A percentile compares a stretch with the other conserved stretches of the same genome.
Evolutionary conservation across 2,888 invertebrate genomes (phyloP).

Genomic region (Cryptus viduatorius): DNA sequence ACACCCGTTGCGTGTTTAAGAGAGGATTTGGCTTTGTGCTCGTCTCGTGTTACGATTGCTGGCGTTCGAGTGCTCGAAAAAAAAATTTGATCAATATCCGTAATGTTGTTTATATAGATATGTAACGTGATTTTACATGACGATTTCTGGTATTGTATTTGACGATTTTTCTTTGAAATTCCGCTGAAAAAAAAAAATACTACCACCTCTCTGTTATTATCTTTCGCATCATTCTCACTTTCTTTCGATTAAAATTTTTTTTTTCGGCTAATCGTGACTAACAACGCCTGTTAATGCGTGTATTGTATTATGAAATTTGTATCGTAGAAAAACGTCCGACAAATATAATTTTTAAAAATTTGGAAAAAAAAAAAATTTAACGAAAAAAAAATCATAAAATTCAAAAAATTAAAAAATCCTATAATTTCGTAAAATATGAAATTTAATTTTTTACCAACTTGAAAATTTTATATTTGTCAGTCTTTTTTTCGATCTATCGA

Average conservation of each 20-base stretch:
- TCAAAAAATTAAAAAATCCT: too few species aligned
- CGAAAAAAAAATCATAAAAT: background rate
- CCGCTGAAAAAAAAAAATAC: conserved; percentile 23
- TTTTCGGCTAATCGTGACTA: conserved; percentile 16
- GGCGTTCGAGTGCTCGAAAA: conserved; percentile 51
- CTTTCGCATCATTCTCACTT: background rate
- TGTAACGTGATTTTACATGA: background rate
- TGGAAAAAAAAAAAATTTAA: background rate
- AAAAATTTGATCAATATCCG: background rate
- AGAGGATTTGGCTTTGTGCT: conserved; percentile 85
- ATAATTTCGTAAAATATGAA: too few species aligned
- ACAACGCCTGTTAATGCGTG: conserved; percentile 37
- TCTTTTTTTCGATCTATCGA: too few species aligned
- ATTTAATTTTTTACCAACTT: too few species aligned
- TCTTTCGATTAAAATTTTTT: conserved; percentile 6
- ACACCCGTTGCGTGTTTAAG: conserved; percentile 36
- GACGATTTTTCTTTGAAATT: conserved; percentile 11
- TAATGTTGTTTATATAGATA: background rate
- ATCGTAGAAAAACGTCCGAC: background rate
- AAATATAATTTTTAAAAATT: background rate
- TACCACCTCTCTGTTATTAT: background rate
- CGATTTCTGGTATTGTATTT: conserved; percentile 39
- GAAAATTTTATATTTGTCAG: too few species aligned
- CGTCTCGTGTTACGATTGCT: conserved; percentile 82
- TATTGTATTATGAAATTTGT: conserved; percentile 7